Evolutionary conservation across 2,797 vertebrate species (phyloP).

Genomic region (Telmatherina bonti): DNA sequence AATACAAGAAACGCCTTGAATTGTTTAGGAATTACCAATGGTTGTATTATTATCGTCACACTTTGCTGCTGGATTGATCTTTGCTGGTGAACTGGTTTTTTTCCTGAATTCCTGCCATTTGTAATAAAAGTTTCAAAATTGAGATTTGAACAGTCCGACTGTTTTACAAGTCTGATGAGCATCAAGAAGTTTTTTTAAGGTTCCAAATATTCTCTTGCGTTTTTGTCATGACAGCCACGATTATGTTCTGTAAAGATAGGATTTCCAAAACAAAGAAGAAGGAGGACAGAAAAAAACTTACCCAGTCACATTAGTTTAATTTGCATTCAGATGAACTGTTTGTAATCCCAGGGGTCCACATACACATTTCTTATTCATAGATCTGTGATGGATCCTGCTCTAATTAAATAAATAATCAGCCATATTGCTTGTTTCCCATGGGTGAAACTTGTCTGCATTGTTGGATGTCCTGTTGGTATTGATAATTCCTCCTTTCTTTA

Average conservation of each 20-base stretch:
- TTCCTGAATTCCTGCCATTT: not conserved
- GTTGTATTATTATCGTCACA: not conserved
- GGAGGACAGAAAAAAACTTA: too few relatives aligned
- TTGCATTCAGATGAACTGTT: not conserved
- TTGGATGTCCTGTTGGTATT: not conserved
- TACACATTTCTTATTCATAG: not conserved
- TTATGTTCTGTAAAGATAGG: too few relatives aligned
- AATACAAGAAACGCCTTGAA: too few relatives aligned
- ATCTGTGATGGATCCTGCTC: not conserved
- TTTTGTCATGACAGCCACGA: not conserved
- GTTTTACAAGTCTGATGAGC: too few relatives aligned
- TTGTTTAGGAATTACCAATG: not conserved
- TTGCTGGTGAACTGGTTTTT: not conserved
- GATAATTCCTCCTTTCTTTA: not conserved
- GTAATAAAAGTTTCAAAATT: not conserved
- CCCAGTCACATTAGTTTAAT: not conserved
- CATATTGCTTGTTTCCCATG: not conserved
- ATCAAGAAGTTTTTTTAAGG: not conserved
- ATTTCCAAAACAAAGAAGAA: not conserved
- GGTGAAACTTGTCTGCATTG: not conserved
- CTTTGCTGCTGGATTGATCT: not conserved
- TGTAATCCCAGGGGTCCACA: not conserved
- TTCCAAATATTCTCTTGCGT: not conserved
- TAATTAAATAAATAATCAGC: not conserved
- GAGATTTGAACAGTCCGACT: not conserved